phyloP scores from a whole-genome alignment of 2,888 invertebrate genomes.

The Mimachlamys varia region DNA sequence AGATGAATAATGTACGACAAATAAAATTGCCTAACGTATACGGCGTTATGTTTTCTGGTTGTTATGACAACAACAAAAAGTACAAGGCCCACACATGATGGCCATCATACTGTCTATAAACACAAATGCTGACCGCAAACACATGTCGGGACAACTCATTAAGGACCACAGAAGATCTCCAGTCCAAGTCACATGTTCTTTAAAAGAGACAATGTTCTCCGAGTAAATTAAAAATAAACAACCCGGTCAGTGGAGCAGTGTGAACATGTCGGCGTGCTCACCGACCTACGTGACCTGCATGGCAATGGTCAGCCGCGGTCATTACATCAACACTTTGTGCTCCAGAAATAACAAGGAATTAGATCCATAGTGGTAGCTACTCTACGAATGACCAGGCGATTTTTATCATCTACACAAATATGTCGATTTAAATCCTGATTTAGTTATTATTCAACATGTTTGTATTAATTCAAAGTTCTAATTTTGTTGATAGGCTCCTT shows the following conservation, averaged over 20 bases:
- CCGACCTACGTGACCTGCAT: not conserved
- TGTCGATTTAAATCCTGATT: not conserved
- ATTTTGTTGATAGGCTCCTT: not conserved
- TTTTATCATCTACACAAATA: not conserved
- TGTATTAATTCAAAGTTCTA: not conserved
- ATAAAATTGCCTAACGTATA: no score
- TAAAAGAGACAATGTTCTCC: not conserved
- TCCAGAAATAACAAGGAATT: no score
- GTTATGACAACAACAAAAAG: no score
- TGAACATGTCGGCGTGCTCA: not conserved
- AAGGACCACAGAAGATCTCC: not conserved
- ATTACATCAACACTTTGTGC: not conserved
- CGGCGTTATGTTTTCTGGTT: no score
- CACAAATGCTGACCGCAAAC: not conserved
- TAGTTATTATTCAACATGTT: not conserved
- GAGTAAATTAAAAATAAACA: constrained; percentile 10
- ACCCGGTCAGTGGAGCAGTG: not conserved
- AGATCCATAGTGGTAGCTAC: no score
- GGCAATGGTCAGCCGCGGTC: not conserved
- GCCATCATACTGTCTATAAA: not conserved
- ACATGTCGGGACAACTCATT: not conserved
- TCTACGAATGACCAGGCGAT: no score
- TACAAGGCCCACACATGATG: no score
- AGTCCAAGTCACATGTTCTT: not conserved
- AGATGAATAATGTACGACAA: no score